phyloP scores from a whole-genome alignment of 2,797 vertebrate species.

The Gallirallus australis region DNA sequence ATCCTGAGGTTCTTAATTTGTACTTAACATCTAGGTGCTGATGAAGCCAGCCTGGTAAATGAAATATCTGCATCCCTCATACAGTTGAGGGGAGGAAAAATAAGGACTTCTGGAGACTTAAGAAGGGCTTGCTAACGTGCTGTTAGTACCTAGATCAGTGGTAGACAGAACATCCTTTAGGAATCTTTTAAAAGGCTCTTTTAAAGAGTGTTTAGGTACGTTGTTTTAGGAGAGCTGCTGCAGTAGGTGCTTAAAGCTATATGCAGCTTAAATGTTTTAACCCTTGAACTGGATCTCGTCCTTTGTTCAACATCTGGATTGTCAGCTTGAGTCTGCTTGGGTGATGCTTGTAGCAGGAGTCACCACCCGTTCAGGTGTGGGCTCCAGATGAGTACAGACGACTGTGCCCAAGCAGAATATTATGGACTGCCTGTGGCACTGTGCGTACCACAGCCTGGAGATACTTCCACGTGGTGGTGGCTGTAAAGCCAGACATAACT shows the following conservation, averaged over 20 bases:
- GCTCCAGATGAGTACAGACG: background rate
- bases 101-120: background rate
- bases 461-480: background rate
- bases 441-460: background rate
- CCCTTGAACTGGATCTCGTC: background rate
- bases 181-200: background rate
- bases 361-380: background rate
- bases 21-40: background rate
- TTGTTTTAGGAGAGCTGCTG: background rate
- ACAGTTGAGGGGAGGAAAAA: background rate
- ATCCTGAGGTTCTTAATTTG: background rate
- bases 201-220: background rate
- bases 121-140: background rate
- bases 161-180: background rate
- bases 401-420: background rate
- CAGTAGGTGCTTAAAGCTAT: background rate
- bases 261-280: background rate
- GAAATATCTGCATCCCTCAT: background rate
- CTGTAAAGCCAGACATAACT: background rate
- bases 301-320: background rate
- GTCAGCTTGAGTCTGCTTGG: background rate
- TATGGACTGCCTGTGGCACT: background rate
- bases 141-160: background rate
- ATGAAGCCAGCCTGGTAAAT: background rate
- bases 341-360: background rate